phyloP scores from a whole-genome alignment of 1,140 invertebrate species.

The Trachymyrmex cornetzi region DNA sequence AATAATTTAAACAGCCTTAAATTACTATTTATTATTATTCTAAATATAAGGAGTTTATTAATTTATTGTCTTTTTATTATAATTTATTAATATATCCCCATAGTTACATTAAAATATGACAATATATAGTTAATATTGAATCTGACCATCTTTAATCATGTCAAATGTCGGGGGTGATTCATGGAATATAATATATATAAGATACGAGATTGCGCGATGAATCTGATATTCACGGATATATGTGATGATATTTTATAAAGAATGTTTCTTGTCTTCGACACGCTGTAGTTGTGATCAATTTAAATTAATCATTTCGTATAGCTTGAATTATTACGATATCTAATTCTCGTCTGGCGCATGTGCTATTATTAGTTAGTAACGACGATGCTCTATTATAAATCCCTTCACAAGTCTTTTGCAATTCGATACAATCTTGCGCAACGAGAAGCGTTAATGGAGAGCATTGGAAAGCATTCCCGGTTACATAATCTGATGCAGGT shows the following conservation, averaged over 20 bases:
- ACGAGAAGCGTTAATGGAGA: background rate
- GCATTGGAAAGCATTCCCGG: slow-evolving; percentile 4
- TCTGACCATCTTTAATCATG: slow-evolving; percentile 2
- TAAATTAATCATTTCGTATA: background rate
- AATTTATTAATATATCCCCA: too few species aligned
- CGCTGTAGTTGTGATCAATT: background rate
- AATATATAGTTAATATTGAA: background rate
- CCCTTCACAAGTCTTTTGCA: background rate
- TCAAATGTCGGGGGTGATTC: background rate
- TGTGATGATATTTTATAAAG: background rate
- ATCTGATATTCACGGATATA: background rate
- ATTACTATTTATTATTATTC: too few species aligned
- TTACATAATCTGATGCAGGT: slow-evolving; percentile 12
- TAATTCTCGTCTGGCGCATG: background rate
- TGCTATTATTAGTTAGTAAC: background rate
- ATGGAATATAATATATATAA: slow-evolving; percentile 20
- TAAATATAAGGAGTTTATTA: too few species aligned
- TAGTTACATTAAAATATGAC: background rate
- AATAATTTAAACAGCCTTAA: too few species aligned
- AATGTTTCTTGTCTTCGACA: background rate
- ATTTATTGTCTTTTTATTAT: too few species aligned
- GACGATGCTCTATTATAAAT: background rate
- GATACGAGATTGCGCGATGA: background rate
- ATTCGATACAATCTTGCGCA: background rate
- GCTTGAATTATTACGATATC: background rate